Percentiles rank a stretch among this genome's conserved stretches.
Conservation (phyloP, 2,888 invertebrate species). For the Cosmorhoe ocellata region DNA sequence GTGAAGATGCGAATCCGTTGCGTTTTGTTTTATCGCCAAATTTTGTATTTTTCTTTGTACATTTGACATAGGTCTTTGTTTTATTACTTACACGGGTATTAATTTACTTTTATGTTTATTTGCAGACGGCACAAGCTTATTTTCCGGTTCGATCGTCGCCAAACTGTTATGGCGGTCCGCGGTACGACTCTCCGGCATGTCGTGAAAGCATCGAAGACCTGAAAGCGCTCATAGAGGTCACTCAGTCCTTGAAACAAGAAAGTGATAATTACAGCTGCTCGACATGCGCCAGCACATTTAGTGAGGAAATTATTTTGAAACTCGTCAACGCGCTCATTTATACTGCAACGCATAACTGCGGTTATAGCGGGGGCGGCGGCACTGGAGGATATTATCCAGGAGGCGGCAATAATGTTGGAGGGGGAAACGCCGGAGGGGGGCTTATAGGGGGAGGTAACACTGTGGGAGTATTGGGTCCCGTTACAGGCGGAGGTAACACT, state of each 20-base stretch:
- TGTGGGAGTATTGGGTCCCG: neutral
- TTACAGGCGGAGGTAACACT: neutral
- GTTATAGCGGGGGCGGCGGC: constrained; percentile 24
- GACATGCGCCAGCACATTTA: constrained; percentile 32
- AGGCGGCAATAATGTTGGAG: constrained; percentile 5
- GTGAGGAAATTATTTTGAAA: constrained; percentile 61
- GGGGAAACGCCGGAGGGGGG: neutral
- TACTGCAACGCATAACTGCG: constrained; percentile 50
- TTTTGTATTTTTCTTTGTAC: too few species aligned
- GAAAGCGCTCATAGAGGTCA: constrained; percentile 37
- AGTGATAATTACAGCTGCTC: constrained; percentile 13
- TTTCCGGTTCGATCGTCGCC: constrained; percentile 30
- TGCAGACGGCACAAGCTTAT: constrained; percentile 47
- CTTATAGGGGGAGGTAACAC: neutral
- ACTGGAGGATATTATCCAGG: neutral
- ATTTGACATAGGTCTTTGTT: too few species aligned
- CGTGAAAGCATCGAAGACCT: constrained; percentile 43
- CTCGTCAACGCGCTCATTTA: constrained; percentile 62
- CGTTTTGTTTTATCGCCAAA: too few species aligned
- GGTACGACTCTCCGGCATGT: constrained; percentile 40
- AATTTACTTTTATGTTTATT: constrained; percentile 4
- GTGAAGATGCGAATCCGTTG: too few species aligned
- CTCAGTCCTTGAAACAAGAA: constrained; percentile 34
- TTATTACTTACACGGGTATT: too few species aligned
- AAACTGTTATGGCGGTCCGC: constrained; percentile 9